Evolutionary conservation across 2,888 invertebrate species (phyloP).

Genomic region (Macrosiphum euphorbiae): DNA sequence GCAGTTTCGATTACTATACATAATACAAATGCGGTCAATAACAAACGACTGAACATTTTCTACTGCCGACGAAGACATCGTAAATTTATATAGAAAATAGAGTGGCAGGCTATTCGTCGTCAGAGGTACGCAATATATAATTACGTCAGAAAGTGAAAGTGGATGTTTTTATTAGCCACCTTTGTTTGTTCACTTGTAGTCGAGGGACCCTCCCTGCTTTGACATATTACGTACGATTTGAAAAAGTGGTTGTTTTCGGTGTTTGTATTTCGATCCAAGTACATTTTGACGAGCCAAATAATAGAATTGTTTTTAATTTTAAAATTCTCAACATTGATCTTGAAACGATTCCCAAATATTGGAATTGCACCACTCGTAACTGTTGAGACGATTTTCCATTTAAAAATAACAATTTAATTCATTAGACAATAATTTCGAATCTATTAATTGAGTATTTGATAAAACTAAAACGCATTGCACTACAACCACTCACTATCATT

Average conservation of each 20-base stretch:
- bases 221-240: neutral
- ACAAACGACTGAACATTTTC: neutral
- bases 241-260: neutral
- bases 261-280: neutral
- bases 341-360: neutral
- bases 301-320: neutral
- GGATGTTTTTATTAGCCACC: conserved; percentile 3
- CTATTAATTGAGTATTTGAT: neutral
- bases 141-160: conserved; percentile 4
- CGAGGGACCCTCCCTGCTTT: neutral
- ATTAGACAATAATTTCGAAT: neutral
- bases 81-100: neutral
- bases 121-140: conserved; percentile 5
- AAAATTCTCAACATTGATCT: neutral
- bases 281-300: neutral
- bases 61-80: neutral
- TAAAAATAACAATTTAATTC: neutral
- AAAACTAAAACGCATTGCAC: neutral
- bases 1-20: neutral
- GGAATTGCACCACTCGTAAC: neutral
- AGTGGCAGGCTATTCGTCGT: neutral
- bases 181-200: neutral
- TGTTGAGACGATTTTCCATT: neutral
- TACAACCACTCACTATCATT: neutral
- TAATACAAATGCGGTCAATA: neutral